phyloP scores from a whole-genome alignment of 2,888 invertebrate genomes.

The Drosophila mercatorum region DNA sequence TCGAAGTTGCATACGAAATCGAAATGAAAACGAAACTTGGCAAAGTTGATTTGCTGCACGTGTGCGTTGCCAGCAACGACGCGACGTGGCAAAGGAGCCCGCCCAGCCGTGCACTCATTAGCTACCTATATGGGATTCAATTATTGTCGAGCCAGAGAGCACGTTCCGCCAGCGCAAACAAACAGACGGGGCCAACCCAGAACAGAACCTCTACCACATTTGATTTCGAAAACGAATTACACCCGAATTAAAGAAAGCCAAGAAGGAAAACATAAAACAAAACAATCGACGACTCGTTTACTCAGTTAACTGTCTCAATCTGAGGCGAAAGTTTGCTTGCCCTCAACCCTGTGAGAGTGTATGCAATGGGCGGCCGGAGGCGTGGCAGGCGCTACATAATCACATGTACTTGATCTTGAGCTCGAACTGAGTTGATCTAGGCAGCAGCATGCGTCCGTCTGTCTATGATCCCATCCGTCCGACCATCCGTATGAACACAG shows the following conservation, averaged over 20 bases:
- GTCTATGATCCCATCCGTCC: neutral
- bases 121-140: conserved; percentile 62
- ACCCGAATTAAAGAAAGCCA: neutral
- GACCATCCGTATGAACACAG: too few species aligned
- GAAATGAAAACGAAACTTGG: conserved; percentile 51
- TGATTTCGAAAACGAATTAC: conserved; percentile 25
- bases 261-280: neutral
- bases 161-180: conserved; percentile 30
- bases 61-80: conserved; percentile 32
- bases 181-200: neutral
- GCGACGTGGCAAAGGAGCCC: conserved; percentile 16
- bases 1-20: conserved; percentile 57
- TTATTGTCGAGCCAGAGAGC: conserved; percentile 42
- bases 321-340: neutral
- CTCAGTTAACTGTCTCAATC: neutral
- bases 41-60: conserved; percentile 58
- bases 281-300: neutral
- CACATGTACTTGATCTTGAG: neutral
- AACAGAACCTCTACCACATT: conserved; percentile 4
- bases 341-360: too few species aligned
- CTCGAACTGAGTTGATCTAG: neutral
- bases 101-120: conserved; percentile 66
- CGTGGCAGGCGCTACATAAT: neutral
- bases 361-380: too few species aligned
- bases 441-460: too few species aligned